These are phyloP conservation scores for Agrilus biguttatus DNA, from an alignment of 2,888 invertebrate species.

Conservation along the genomic window DNA sequence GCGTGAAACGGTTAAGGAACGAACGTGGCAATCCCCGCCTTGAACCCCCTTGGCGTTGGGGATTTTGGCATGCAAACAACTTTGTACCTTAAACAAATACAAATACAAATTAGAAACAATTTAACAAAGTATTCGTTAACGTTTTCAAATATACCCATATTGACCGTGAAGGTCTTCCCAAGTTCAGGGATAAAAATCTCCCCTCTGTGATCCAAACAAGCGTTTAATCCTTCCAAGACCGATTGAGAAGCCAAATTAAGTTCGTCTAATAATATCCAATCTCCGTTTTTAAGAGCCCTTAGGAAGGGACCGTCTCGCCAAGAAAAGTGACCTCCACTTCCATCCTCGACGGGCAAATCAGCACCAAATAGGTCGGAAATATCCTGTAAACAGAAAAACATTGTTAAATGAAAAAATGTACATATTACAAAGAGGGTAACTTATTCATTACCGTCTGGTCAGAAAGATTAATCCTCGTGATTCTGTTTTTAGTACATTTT, in stretches of 20 bases:
- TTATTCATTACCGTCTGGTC: slow-evolving; percentile 71
- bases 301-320: slow-evolving; percentile 96
- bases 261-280: slow-evolving; percentile 97
- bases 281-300: slow-evolving; percentile 77
- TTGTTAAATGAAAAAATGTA: neutral
- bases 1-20: slow-evolving; percentile 93
- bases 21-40: slow-evolving; percentile 91
- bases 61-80: slow-evolving; percentile 97
- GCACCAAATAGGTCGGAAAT: slow-evolving; percentile 96
- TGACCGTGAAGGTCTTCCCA: slow-evolving; percentile 69
- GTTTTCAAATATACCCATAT: slow-evolving; percentile 21
- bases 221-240: slow-evolving; percentile 95
- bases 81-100: slow-evolving; percentile 43
- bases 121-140: too few species aligned
- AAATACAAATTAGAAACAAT: neutral
- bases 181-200: slow-evolving; percentile 94
- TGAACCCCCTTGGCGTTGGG: slow-evolving; percentile 88
- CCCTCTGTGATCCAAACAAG: slow-evolving; percentile 94
- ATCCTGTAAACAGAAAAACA: slow-evolving; percentile 43
- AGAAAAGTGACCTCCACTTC: slow-evolving; percentile 70
- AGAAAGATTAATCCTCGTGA: slow-evolving; percentile 90
- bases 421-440: neutral
- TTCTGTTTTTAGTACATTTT: slow-evolving; percentile 62
- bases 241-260: slow-evolving; percentile 96
- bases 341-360: slow-evolving; percentile 88